A percentile compares a stretch with the other conserved stretches of the same genome.
phyloP scores from a whole-genome alignment of 2,888 invertebrate genomes.

The Pyrrhia umbra region DNA sequence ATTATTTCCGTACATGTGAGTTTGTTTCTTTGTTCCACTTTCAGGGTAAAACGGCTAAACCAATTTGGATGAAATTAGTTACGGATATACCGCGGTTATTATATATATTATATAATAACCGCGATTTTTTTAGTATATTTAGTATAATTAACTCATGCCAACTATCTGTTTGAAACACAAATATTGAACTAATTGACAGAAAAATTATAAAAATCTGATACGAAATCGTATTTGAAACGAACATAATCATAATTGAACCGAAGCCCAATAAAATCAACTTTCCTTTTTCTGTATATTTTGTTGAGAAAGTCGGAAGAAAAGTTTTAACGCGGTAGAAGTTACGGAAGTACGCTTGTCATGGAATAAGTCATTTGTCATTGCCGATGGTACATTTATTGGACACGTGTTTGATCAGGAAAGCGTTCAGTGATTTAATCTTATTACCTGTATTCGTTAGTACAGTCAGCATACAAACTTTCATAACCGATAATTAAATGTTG shows the following conservation, averaged over 20 bases:
- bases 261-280: slow-evolving; percentile 22
- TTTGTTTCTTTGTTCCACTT: too few species aligned
- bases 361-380: slow-evolving; percentile 40
- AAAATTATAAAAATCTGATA: not conserved
- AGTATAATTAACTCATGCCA: too few species aligned
- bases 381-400: slow-evolving; percentile 39
- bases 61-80: too few species aligned
- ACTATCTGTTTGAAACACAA: too few species aligned
- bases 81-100: too few species aligned
- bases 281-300: slow-evolving; percentile 28
- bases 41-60: too few species aligned
- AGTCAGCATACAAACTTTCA: not conserved
- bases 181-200: too few species aligned
- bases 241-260: slow-evolving; percentile 12
- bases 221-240: not conserved
- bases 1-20: too few species aligned
- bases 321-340: slow-evolving; percentile 28
- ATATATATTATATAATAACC: too few species aligned
- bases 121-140: too few species aligned
- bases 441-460: not conserved
- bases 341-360: slow-evolving; percentile 34
- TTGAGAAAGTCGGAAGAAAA: slow-evolving; percentile 23
- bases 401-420: slow-evolving; percentile 19
- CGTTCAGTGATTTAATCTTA: not conserved
- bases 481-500: not conserved